Evolutionary conservation across 2,888 invertebrate genomes (phyloP).

Genomic region (Anagyrus pseudococci): DNA sequence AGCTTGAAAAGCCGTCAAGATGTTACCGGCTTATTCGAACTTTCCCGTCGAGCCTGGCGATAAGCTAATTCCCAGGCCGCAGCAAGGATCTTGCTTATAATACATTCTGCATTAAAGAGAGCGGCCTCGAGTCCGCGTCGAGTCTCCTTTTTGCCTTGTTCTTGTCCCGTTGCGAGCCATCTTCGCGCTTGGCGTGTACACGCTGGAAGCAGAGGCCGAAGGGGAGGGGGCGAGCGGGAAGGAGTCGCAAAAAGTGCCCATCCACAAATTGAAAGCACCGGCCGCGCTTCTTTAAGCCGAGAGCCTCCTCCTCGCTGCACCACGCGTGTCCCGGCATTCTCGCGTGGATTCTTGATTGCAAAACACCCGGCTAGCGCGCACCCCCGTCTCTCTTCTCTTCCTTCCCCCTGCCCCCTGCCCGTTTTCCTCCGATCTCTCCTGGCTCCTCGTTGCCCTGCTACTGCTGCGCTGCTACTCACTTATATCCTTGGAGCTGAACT

Average conservation of each 20-base stretch:
- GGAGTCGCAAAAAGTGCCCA: constrained; percentile 51
- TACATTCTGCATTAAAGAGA: constrained; percentile 10
- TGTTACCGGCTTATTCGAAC: too few species aligned
- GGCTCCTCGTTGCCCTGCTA: neutral
- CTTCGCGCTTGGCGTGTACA: neutral
- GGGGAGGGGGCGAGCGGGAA: constrained; percentile 1
- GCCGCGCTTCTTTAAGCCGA: too few species aligned
- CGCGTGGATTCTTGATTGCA: constrained; percentile 53
- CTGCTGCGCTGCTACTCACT: too few species aligned
- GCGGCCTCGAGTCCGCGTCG: constrained; percentile 34
- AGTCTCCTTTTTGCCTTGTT: constrained; percentile 24
- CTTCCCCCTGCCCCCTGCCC: neutral
- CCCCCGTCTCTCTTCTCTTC: too few species aligned
- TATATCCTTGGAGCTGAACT: neutral
- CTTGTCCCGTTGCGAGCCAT: neutral
- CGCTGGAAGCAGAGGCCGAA: neutral
- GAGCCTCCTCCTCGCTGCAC: constrained; percentile 4
- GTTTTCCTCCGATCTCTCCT: neutral
- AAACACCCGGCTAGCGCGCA: constrained; percentile 49
- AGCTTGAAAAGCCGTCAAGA: too few species aligned
- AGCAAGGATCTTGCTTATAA: constrained; percentile 35
- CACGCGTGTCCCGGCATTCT: constrained; percentile 48
- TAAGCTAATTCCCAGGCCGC: constrained; percentile 20
- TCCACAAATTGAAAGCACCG: constrained; percentile 56
- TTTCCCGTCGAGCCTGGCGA: constrained; percentile 8